Evolutionary conservation across 2,888 invertebrate species (phyloP).

Genomic region (Caenorhabditis afra): DNA sequence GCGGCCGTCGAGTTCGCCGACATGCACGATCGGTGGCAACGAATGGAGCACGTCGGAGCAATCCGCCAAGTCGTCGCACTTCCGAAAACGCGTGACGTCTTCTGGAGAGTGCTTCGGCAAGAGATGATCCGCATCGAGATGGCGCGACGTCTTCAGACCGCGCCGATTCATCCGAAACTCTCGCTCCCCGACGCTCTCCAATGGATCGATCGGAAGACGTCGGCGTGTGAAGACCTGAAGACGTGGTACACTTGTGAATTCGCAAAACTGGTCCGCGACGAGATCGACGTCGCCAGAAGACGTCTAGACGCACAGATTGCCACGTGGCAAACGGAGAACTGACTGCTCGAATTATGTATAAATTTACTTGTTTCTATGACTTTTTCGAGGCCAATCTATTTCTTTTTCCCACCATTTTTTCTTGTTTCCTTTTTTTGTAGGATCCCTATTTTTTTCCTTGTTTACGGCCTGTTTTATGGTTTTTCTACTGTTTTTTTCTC

Average conservation of each 20-base stretch:
- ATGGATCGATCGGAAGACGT: constrained; percentile 28
- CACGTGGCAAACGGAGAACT: constrained; percentile 18
- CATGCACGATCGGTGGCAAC: constrained; percentile 95
- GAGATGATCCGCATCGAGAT: constrained; percentile 51
- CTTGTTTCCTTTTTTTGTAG: too few species aligned
- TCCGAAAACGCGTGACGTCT: constrained; percentile 17
- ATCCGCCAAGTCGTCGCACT: constrained; percentile 82
- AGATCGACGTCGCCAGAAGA: constrained; percentile 19
- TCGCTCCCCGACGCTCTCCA: constrained; percentile 29
- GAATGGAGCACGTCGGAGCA: constrained; percentile 95
- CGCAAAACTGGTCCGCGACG: constrained; percentile 15
- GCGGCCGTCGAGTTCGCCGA: constrained; percentile 95
- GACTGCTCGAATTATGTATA: too few species aligned
- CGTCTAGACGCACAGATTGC: constrained; percentile 16
- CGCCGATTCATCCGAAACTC: constrained; percentile 33
- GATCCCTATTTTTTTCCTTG: background rate
- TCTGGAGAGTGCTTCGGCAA: constrained; percentile 24
- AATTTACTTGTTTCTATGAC: too few species aligned
- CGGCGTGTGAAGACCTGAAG: background rate
- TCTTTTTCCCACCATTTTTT: background rate
- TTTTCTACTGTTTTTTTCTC: background rate
- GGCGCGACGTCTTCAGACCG: constrained; percentile 14
- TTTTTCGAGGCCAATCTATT: background rate
- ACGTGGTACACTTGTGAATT: constrained; percentile 14
- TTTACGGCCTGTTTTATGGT: constrained; percentile 9